Evolutionary conservation across 2,888 invertebrate species (phyloP).

Genomic region (Frankliniella intonsa): DNA sequence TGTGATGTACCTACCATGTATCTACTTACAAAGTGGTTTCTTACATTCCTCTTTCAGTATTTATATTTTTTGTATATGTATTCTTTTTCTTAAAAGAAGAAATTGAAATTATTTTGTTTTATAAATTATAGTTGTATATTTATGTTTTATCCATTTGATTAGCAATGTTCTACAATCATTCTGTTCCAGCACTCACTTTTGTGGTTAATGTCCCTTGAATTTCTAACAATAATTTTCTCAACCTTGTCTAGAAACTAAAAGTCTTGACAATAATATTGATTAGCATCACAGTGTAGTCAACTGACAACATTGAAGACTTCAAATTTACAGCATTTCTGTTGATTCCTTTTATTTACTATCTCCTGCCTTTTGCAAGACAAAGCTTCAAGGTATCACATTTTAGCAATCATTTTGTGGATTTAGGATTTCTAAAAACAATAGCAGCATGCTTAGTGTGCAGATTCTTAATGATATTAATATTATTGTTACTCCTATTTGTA

Average conservation of each 20-base stretch:
- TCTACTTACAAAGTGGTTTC: background rate
- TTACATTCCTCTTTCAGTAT: background rate
- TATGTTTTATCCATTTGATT: background rate
- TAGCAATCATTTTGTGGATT: too few relatives aligned
- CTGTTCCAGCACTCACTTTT: background rate
- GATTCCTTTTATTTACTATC: background rate
- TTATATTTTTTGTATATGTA: background rate
- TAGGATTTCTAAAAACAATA: too few relatives aligned
- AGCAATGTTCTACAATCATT: background rate
- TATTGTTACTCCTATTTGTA: too few relatives aligned
- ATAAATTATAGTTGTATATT: background rate
- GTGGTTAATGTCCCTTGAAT: background rate
- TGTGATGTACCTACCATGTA: too few relatives aligned
- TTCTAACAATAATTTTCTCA: background rate
- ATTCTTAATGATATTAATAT: too few relatives aligned
- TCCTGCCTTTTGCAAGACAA: too few relatives aligned
- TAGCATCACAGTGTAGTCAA: background rate
- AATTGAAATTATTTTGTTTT: background rate
- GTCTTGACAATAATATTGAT: slow-evolving; percentile 3
- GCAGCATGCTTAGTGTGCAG: too few relatives aligned
- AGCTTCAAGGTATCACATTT: too few relatives aligned
- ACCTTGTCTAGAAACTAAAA: background rate
- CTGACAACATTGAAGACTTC: background rate
- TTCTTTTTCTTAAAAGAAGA: background rate
- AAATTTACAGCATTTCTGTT: too few relatives aligned